These are phyloP conservation scores for Argyrosomus regius DNA, from an alignment of 2,797 vertebrate species.

Conservation along the genomic window DNA sequence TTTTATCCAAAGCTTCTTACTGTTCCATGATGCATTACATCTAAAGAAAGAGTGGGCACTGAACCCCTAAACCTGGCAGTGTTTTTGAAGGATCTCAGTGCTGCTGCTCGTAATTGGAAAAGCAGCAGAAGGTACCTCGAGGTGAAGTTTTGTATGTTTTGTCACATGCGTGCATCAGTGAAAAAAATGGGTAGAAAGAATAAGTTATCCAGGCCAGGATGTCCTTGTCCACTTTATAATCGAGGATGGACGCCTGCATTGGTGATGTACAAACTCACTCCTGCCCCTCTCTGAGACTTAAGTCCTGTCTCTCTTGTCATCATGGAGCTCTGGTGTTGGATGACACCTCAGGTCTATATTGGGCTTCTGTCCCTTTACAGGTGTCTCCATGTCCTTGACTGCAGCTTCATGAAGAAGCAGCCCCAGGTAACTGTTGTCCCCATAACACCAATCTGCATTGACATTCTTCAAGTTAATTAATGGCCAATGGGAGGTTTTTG, in stretches of 20 bases:
- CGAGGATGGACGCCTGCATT: constrained; percentile 15
- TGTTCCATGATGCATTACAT: constrained; percentile 15
- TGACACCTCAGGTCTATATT: constrained; percentile 66
- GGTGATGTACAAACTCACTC: constrained; percentile 27
- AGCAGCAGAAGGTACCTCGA: background rate
- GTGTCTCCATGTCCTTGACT: constrained; percentile 52
- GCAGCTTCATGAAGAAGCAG: constrained; percentile 40
- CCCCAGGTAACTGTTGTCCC: constrained; percentile 54
- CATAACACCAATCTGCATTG: constrained; percentile 46
- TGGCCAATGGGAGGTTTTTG: constrained; percentile 57
- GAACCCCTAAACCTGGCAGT: constrained; percentile 9
- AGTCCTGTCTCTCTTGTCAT: constrained; percentile 52
- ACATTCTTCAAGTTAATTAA: constrained; percentile 72
- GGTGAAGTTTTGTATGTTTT: constrained; percentile 8
- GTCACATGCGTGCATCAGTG: background rate
- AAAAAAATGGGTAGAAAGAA: constrained; percentile 10
- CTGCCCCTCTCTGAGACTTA: constrained; percentile 36
- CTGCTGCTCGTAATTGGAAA: background rate
- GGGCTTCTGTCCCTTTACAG: constrained; percentile 46
- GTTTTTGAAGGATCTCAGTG: background rate
- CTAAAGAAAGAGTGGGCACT: constrained; percentile 14
- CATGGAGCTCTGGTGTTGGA: constrained; percentile 52
- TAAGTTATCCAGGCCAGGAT: constrained; percentile 26
- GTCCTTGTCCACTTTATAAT: constrained; percentile 30
- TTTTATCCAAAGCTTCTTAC: constrained; percentile 61